These are phyloP conservation scores for Chrysoperla carnea DNA, from an alignment of 1,140 invertebrate genomes.

Conservation along the genomic window DNA sequence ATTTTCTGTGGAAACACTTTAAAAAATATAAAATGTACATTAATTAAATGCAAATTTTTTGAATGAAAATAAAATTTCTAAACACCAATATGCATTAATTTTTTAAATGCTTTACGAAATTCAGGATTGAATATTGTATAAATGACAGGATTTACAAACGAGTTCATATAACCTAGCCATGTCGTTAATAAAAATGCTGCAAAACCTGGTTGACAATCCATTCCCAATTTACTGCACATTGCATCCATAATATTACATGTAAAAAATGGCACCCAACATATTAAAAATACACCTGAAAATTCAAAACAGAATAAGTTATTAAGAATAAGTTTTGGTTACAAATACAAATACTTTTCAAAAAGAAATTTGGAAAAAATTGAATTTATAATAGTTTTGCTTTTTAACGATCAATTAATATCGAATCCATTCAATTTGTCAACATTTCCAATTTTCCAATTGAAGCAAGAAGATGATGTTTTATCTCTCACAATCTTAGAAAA, in stretches of 20 bases:
- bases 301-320: constrained; percentile 5
- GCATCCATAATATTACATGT: constrained; percentile 93
- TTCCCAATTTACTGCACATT: constrained; percentile 69
- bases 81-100: constrained; percentile 54
- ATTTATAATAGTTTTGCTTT: too few species aligned
- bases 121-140: constrained; percentile 99
- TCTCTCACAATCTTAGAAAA: too few species aligned
- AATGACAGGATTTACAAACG: constrained; percentile 94
- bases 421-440: too few species aligned
- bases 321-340: constrained; percentile 3
- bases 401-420: too few species aligned
- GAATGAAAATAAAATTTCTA: too few species aligned
- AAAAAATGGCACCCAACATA: constrained; percentile 99
- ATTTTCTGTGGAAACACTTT: too few species aligned
- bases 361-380: background rate
- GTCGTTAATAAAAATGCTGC: constrained; percentile 87
- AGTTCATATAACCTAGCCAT: constrained; percentile 99
- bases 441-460: too few species aligned
- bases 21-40: too few species aligned
- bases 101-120: constrained; percentile 97
- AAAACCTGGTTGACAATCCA: constrained; percentile 68
- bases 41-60: too few species aligned
- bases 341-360: background rate
- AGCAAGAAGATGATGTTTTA: too few species aligned
- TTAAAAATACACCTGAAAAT: constrained; percentile 65